These are phyloP conservation scores for Drosophila prolongata DNA, from an alignment of 2,888 invertebrate species.

Conservation along the genomic window DNA sequence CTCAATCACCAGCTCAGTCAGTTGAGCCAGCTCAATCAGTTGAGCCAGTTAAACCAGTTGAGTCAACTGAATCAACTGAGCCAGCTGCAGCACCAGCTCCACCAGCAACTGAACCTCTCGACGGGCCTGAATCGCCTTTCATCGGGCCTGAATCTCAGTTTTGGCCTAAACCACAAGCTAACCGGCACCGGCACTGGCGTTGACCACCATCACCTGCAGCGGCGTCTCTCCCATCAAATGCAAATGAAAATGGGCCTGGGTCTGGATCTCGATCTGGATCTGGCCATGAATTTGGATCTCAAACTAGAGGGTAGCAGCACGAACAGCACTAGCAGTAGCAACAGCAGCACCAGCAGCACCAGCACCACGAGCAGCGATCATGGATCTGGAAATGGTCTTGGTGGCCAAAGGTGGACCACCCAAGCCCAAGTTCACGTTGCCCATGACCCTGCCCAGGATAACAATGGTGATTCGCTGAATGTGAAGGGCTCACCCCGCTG, in stretches of 20 bases:
- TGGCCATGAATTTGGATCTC: not conserved
- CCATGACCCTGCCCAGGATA: slow-evolving; percentile 14
- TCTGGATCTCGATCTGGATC: not conserved
- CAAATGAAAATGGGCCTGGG: not conserved
- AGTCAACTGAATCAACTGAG: slow-evolving; percentile 1
- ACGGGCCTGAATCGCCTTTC: slow-evolving; percentile 1
- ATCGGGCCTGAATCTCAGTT: not conserved
- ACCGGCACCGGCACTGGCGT: too few species aligned
- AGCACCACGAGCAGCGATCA: slow-evolving; percentile 8
- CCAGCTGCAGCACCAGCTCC: not conserved
- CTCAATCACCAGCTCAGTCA: not conserved
- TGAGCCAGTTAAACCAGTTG: slow-evolving; percentile 15
- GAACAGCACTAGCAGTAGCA: not conserved
- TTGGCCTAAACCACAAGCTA: not conserved
- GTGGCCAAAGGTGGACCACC: not conserved
- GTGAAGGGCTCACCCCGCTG: not conserved
- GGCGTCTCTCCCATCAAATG: not conserved
- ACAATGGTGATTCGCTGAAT: slow-evolving; percentile 24
- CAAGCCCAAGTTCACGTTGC: slow-evolving; percentile 22
- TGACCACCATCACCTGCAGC: too few species aligned
- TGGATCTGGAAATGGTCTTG: slow-evolving; percentile 15
- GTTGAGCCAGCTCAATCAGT: slow-evolving; percentile 1
- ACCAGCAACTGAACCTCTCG: not conserved
- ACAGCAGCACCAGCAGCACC: slow-evolving; percentile 8
- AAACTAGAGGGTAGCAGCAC: not conserved